phyloP scores from a whole-genome alignment of 2,113 vertebrate species.

The Eudyptes chrysolophus region DNA sequence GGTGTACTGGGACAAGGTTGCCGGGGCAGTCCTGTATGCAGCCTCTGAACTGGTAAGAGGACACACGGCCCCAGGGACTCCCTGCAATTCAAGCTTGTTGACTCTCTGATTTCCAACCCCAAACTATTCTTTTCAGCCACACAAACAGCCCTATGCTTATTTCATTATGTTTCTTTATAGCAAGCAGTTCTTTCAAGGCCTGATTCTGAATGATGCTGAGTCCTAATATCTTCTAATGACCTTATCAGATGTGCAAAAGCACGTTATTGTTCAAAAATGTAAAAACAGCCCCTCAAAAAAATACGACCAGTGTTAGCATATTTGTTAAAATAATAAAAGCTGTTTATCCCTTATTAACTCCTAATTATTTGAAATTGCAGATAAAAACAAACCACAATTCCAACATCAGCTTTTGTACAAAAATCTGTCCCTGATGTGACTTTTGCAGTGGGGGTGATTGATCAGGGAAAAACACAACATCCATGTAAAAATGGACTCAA shows the following conservation, averaged over 20 bases:
- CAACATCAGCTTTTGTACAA: neutral
- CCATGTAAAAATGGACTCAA: neutral
- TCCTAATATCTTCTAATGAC: neutral
- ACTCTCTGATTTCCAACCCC: neutral
- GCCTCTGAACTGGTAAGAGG: neutral
- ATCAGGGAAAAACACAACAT: neutral
- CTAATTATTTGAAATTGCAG: neutral
- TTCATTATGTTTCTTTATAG: neutral
- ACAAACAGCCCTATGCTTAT: neutral
- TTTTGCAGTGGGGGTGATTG: neutral
- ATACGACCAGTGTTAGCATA: fast-evolving
- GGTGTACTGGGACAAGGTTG: neutral
- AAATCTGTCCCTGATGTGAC: neutral
- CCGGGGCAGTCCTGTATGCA: fast-evolving
- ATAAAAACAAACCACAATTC: neutral
- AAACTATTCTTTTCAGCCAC: neutral
- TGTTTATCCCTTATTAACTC: neutral
- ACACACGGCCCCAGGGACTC: neutral
- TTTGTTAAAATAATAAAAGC: neutral
- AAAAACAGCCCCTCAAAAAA: neutral
- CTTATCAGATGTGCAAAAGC: neutral
- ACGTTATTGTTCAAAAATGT: neutral
- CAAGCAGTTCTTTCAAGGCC: neutral
- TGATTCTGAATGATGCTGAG: neutral
- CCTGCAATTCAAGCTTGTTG: neutral